Evolutionary conservation across 2,113 vertebrate species (phyloP).

Genomic region (Narcine bancroftii): DNA sequence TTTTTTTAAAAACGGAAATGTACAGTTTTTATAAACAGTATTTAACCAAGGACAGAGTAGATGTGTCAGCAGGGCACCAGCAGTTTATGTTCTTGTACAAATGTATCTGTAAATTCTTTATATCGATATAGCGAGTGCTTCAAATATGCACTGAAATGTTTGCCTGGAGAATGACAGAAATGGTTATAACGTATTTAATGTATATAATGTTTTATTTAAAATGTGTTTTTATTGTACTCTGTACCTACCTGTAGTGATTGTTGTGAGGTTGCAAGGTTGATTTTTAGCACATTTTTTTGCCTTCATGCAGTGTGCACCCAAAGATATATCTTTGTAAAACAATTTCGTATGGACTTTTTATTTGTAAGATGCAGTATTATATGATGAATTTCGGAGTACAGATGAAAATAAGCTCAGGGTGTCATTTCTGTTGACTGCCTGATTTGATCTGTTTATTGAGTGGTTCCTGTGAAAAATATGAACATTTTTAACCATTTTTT

Average conservation of each 20-base stretch:
- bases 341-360: conserved; percentile 37
- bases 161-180: conserved; percentile 36
- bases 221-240: conserved; percentile 37
- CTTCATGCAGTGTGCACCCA: conserved; percentile 37
- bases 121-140: conserved; percentile 36
- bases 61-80: conserved; percentile 24
- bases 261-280: conserved; percentile 34
- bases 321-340: conserved; percentile 38
- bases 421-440: conserved; percentile 37
- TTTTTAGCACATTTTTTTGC: conserved; percentile 37
- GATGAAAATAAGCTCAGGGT: conserved; percentile 35
- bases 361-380: conserved; percentile 37
- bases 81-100: conserved; percentile 29
- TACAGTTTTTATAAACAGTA: conserved; percentile 38
- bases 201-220: conserved; percentile 37
- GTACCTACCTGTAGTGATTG: conserved; percentile 37
- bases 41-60: conserved; percentile 35
- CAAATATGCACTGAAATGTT: conserved; percentile 35
- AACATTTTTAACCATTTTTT: conserved; percentile 36
- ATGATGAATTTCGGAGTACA: conserved; percentile 34
- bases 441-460: conserved; percentile 36
- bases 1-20: conserved; percentile 36
- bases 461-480: conserved; percentile 35
- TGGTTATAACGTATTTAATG: conserved; percentile 37
- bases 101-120: conserved; percentile 37